Evolutionary conservation across 2,888 invertebrate species (phyloP).

Genomic region (Chrysomela aeneicollis): DNA sequence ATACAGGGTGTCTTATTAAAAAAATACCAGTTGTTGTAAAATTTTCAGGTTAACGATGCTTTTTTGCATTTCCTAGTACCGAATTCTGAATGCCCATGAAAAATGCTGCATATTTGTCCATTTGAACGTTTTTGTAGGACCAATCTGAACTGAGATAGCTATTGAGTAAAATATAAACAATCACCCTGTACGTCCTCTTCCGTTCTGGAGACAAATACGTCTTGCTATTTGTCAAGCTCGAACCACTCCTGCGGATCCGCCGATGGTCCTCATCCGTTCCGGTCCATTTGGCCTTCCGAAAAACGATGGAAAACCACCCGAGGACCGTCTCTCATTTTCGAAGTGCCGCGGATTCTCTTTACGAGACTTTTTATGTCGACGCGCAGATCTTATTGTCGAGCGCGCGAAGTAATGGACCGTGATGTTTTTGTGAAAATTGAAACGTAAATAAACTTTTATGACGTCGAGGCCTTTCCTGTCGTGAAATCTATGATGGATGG

Average conservation of each 20-base stretch:
- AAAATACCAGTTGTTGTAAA: too few species aligned
- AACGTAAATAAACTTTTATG: conserved; percentile 61
- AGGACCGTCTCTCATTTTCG: conserved; percentile 57
- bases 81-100: too few species aligned
- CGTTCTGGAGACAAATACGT: too few species aligned
- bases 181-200: too few species aligned
- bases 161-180: too few species aligned
- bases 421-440: conserved; percentile 61
- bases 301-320: conserved; percentile 50
- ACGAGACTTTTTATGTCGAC: conserved; percentile 57
- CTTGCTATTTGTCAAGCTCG: not conserved
- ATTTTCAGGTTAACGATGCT: too few species aligned
- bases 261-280: conserved; percentile 49
- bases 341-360: conserved; percentile 57
- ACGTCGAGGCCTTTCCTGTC: conserved; percentile 37
- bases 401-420: conserved; percentile 58
- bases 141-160: too few species aligned
- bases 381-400: conserved; percentile 55
- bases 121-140: too few species aligned
- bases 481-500: conserved; percentile 32
- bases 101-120: too few species aligned
- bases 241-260: not conserved
- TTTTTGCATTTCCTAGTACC: too few species aligned
- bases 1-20: too few species aligned
- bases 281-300: conserved; percentile 56